phyloP scores from a whole-genome alignment of 1,140 invertebrate genomes.

The Drosophila murphyi region DNA sequence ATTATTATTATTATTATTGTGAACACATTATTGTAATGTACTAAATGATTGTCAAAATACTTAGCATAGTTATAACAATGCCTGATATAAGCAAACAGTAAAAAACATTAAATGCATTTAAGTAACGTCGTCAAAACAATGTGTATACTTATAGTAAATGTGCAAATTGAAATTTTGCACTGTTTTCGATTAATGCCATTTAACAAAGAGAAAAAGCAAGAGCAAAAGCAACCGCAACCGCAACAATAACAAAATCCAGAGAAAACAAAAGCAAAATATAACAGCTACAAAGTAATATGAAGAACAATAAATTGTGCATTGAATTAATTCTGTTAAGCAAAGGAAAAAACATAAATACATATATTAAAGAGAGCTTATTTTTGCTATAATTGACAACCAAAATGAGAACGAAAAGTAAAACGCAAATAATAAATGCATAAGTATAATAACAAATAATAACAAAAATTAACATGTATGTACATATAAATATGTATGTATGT shows the following conservation, averaged over 20 bases:
- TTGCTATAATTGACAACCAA: constrained; percentile 36
- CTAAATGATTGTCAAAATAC: constrained; percentile 28
- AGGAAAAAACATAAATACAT: constrained; percentile 19
- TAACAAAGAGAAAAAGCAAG: constrained; percentile 15
- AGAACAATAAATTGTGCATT: constrained; percentile 78
- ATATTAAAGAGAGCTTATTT: constrained; percentile 54
- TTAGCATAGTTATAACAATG: constrained; percentile 27
- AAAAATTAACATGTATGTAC: constrained; percentile 13
- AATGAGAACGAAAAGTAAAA: constrained; percentile 18
- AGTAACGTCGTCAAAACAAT: constrained; percentile 54
- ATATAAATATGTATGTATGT: constrained; percentile 3
- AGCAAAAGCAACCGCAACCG: constrained; percentile 45
- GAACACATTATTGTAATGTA: constrained; percentile 23
- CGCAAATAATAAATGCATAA: constrained; percentile 24
- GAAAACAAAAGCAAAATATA: constrained; percentile 56
- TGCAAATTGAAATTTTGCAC: constrained; percentile 23
- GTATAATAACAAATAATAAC: constrained; percentile 10
- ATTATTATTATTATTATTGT: constrained; percentile 33
- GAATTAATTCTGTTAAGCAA: constrained; percentile 62
- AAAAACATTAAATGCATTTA: constrained; percentile 77
- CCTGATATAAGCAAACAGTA: constrained; percentile 34
- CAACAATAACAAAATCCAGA: constrained; percentile 21
- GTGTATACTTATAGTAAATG: constrained; percentile 58
- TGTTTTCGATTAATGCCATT: constrained; percentile 38
- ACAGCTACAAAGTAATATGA: constrained; percentile 69